These are phyloP conservation scores for Diarsia rubi DNA, from an alignment of 2,888 invertebrate genomes.

Conservation along the genomic window DNA sequence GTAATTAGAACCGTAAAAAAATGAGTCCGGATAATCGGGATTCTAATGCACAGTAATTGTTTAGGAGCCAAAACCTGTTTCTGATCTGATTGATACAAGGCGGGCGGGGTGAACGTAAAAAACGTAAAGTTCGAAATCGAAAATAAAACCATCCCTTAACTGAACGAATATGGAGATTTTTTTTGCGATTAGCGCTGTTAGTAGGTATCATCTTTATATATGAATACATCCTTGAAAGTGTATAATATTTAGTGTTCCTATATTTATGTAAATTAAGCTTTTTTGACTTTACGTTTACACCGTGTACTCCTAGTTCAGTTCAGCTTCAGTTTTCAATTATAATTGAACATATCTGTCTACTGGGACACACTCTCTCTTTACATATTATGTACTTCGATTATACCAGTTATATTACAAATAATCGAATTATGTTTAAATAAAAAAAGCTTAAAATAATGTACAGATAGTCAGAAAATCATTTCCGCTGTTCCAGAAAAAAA, in stretches of 20 bases:
- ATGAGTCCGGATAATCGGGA: too few relatives aligned
- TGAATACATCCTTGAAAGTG: not conserved
- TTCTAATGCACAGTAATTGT: not conserved
- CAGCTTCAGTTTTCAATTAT: not conserved
- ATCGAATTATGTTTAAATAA: not conserved
- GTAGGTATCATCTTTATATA: not conserved
- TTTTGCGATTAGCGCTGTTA: not conserved
- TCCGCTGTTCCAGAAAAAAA: not conserved
- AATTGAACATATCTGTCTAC: not conserved
- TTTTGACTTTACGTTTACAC: not conserved
- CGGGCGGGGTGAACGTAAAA: not conserved
- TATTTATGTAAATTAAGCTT: not conserved
- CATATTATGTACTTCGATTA: not conserved
- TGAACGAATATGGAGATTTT: not conserved
- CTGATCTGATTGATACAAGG: not conserved
- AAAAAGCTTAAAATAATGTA: not conserved
- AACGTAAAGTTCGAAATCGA: not conserved
- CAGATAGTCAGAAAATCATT: not conserved
- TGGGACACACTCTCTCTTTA: not conserved
- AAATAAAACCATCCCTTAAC: not conserved
- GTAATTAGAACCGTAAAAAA: too few relatives aligned
- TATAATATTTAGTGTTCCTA: not conserved
- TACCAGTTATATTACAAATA: slow-evolving; percentile 10
- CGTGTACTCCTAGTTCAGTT: not conserved
- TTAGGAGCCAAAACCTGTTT: not conserved